Evolutionary conservation across 2,113 vertebrate genomes (phyloP).

Genomic region (Heloderma charlesbogerti): DNA sequence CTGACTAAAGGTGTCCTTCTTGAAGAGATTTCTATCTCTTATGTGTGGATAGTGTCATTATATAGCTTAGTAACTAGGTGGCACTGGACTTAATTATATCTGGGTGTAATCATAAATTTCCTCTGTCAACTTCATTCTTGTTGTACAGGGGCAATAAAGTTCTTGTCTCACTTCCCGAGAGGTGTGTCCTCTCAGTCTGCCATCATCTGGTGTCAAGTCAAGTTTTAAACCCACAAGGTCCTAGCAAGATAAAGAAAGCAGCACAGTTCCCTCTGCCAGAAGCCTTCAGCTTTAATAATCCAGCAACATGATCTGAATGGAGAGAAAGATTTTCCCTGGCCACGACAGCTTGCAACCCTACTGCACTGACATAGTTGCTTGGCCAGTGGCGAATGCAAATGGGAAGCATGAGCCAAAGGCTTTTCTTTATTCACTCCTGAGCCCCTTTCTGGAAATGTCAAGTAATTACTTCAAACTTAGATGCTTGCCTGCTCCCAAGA

Average conservation of each 20-base stretch:
- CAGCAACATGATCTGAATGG: background rate
- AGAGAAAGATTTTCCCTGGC: background rate
- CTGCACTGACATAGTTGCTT: background rate
- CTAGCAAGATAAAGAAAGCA: background rate
- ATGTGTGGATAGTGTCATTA: no score
- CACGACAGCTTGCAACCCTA: background rate
- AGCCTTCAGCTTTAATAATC: background rate
- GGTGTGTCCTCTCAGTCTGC: background rate
- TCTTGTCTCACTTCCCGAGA: background rate
- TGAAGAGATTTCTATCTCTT: background rate
- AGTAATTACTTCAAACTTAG: background rate
- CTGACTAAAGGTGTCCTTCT: background rate
- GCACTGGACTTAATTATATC: no score
- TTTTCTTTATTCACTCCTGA: background rate
- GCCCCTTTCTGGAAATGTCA: background rate
- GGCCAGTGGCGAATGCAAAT: background rate
- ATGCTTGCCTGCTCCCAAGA: background rate
- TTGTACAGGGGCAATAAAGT: no score
- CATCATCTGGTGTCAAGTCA: background rate
- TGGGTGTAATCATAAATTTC: background rate
- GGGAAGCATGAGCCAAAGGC: background rate
- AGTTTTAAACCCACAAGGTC: background rate
- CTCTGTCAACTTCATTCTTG: background rate
- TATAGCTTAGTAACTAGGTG: background rate
- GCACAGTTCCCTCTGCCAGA: background rate